A percentile compares a stretch with the other conserved stretches of the same genome.
These are phyloP conservation scores for Uria aalge DNA, from an alignment of 2,113 vertebrate genomes.

Conservation along the genomic window DNA sequence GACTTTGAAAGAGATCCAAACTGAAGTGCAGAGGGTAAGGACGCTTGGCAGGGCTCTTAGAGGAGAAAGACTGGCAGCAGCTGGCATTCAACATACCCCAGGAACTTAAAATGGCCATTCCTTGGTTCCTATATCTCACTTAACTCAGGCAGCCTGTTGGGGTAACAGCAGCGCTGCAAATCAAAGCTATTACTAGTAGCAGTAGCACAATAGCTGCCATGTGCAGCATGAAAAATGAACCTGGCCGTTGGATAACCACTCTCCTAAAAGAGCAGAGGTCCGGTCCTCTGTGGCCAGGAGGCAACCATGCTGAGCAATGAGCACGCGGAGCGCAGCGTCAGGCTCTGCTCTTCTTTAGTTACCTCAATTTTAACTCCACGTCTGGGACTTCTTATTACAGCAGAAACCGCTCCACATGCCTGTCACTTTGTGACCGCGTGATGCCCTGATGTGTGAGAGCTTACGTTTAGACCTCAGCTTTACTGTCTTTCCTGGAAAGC, in stretches of 20 bases:
- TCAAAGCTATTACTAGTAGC: neutral
- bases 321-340: neutral
- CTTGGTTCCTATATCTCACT: neutral
- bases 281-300: neutral
- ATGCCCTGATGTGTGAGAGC: neutral
- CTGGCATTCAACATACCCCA: neutral
- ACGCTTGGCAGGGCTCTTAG: conserved; percentile 10
- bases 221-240: neutral
- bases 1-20: conserved; percentile 27
- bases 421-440: neutral
- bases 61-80: conserved; percentile 4
- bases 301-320: neutral
- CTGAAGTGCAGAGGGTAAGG: neutral
- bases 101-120: neutral
- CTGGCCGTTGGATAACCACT: neutral
- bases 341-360: neutral
- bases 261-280: neutral
- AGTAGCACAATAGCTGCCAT: neutral
- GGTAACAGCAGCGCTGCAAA: neutral
- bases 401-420: neutral
- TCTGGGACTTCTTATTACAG: neutral
- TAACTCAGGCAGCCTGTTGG: neutral
- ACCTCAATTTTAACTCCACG: neutral
- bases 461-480: neutral
- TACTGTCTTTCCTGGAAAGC: neutral